Percentiles rank a stretch among this genome's conserved stretches.
Conservation (phyloP, 2,113 vertebrate genomes). For the Dipodomys merriami region DNA sequence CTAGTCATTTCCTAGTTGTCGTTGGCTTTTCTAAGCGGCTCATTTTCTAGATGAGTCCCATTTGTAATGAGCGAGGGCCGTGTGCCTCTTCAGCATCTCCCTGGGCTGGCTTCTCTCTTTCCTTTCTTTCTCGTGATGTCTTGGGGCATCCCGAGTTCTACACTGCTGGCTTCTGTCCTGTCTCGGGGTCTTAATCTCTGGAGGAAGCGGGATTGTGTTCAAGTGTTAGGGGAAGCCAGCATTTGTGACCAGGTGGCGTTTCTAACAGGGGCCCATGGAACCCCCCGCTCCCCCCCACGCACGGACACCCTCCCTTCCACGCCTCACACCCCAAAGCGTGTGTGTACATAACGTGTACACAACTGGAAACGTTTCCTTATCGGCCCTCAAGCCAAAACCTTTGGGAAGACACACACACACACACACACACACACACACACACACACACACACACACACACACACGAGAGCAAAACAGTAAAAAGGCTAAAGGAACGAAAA, state of each 20-base stretch:
- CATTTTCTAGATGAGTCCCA: constrained; percentile 74
- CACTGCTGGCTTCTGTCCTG: not conserved
- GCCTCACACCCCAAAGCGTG: not conserved
- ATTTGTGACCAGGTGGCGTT: not conserved
- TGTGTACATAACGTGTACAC: not conserved
- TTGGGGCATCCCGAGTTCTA: constrained; percentile 21
- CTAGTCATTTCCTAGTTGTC: constrained; percentile 64
- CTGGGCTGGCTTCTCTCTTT: not conserved
- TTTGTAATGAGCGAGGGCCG: constrained; percentile 54
- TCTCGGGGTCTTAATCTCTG: constrained; percentile 56
- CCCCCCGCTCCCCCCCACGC: constrained; percentile 46
- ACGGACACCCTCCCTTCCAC: not conserved
- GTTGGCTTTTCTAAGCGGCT: constrained; percentile 12
- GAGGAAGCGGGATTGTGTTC: not conserved
- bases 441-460: not conserved
- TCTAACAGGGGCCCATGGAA: constrained; percentile 50
- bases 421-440: no score
- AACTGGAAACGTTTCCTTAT: constrained; percentile 8
- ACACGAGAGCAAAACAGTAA: constrained; percentile 4
- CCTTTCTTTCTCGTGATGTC: constrained; percentile 24
- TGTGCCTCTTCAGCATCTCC: constrained; percentile 52
- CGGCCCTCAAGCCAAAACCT: not conserved
- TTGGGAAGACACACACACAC: not conserved
- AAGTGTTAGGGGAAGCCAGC: not conserved
- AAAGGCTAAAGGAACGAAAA: constrained; percentile 28